Evolutionary conservation across 37 sponge, comb jelly and placozoan species (phyloP), one percentile per base, ranked within the genome.

Genomic region (Diacarnus erythraeanus): DNA sequence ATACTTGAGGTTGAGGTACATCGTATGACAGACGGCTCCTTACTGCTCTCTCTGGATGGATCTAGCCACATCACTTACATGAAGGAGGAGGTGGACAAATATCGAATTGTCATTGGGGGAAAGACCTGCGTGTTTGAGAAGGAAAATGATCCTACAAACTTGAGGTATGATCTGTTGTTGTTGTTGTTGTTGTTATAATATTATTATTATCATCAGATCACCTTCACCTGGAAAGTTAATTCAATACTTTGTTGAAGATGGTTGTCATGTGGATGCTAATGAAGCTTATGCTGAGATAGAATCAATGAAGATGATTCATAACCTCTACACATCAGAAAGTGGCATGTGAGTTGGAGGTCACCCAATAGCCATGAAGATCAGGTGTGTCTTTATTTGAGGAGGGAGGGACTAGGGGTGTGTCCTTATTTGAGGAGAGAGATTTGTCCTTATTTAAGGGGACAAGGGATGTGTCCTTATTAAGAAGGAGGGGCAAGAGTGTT

Each of bases 281-380:
- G 73, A 93, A 36, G 72, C 87, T 40, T 93, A 90, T 70, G 95
- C 95, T 23, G 98, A 98, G 84, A 95, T 98, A 31, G 98, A 98
- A 73, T 93, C 95, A 0, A 98, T 98, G 98, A 98, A 98, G 76
- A 95, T 93, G 94, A 87, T 98, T 0, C 95, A 93, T 57, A 67
- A 83, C 59, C 59, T 98, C 25, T 18, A 21, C 30, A 78, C 93
- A 34, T 17, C 76, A 4, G 91, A 87, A 40, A 84, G 82, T 81
- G 98, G 98, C 42, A 83, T 77, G 94, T 93, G 56, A 74, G 94
- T 78, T 12, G 12, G n/a, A n/a, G n/a, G n/a, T n/a, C n/a, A n/a
- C n/a, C n/a, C n/a, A n/a, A n/a, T n/a, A n/a, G n/a, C n/a, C n/a
- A n/a, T n/a, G n/a, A n/a, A n/a, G n/a, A n/a, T n/a, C n/a, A n/a